A percentile compares a stretch with the other conserved stretches of the same genome.
phyloP scores from a whole-genome alignment of 1,140 invertebrate genomes.

The Drosophila ercepeae region DNA sequence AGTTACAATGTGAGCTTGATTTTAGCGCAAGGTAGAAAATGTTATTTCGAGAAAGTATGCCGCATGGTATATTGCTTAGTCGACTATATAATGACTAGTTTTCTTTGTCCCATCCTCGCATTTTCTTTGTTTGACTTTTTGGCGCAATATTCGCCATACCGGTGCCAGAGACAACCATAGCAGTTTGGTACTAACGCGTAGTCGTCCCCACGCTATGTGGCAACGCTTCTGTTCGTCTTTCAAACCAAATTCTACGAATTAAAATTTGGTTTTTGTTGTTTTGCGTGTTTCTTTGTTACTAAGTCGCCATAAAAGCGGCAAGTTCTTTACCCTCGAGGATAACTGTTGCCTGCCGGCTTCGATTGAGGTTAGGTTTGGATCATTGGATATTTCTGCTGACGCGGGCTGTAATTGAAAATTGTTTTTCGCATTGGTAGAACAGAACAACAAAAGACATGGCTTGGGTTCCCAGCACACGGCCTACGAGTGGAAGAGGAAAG shows the following conservation, averaged over 20 bases:
- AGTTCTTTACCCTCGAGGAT: background rate
- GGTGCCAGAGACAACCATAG: constrained; percentile 14
- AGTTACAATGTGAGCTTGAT: constrained; percentile 7
- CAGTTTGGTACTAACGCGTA: constrained; percentile 3
- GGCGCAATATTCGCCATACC: constrained; percentile 57
- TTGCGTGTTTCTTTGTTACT: background rate
- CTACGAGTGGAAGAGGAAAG: constrained; percentile 29
- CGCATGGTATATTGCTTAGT: background rate
- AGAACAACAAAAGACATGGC: constrained; percentile 42
- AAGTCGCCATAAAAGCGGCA: background rate
- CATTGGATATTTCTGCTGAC: constrained; percentile 14
- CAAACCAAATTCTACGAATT: background rate
- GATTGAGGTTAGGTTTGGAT: constrained; percentile 17
- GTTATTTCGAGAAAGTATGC: background rate
- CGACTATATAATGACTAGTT: background rate
- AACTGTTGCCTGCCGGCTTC: background rate
- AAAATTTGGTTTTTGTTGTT: background rate
- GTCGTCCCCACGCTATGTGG: background rate
- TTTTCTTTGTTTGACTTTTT: constrained; percentile 64
- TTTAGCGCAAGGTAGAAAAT: background rate
- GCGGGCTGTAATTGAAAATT: constrained; percentile 2
- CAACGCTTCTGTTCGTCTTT: background rate
- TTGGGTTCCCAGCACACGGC: constrained; percentile 59
- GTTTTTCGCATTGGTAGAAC: background rate
- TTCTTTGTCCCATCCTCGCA: constrained; percentile 1